Percentiles rank a stretch among this genome's conserved stretches.
Evolutionary conservation across 1,140 invertebrate species (phyloP).

Genomic region (Neodiprion fabricii): DNA sequence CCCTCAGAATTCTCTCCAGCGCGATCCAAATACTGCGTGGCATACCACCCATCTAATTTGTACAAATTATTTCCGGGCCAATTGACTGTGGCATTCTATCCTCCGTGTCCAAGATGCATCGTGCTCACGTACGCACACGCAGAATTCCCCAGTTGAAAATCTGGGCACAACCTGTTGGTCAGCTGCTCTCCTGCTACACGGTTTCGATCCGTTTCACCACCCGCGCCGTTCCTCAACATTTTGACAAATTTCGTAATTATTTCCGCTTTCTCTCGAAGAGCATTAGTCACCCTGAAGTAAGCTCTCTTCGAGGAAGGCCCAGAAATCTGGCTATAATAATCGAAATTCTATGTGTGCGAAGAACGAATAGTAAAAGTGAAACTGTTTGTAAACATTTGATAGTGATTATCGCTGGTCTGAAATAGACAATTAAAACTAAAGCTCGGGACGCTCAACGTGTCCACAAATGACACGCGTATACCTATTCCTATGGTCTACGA

Average conservation of each 20-base stretch:
- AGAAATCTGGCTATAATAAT: too few relatives aligned
- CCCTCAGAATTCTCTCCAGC: neutral
- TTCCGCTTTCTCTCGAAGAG: neutral
- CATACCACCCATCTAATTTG: neutral
- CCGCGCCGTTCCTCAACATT: neutral
- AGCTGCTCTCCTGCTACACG: neutral
- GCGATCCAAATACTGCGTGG: neutral
- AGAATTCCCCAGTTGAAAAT: neutral
- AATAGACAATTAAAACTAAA: too few relatives aligned
- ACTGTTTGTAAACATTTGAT: too few relatives aligned
- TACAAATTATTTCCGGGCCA: conserved; percentile 14
- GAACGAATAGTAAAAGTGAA: too few relatives aligned
- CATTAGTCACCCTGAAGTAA: neutral
- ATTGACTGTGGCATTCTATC: neutral
- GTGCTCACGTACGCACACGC: neutral
- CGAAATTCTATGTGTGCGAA: too few relatives aligned
- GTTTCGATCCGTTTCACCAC: neutral
- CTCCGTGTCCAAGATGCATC: neutral
- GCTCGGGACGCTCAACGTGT: too few relatives aligned
- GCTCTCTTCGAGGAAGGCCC: too few relatives aligned
- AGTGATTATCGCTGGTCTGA: too few relatives aligned
- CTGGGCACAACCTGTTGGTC: conserved; percentile 12
- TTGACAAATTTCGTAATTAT: conserved; percentile 14
- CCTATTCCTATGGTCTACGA: too few relatives aligned
- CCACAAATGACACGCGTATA: too few relatives aligned